Conservation (phyloP, 1,140 invertebrate species). For the Parasteatoda tepidariorum region DNA sequence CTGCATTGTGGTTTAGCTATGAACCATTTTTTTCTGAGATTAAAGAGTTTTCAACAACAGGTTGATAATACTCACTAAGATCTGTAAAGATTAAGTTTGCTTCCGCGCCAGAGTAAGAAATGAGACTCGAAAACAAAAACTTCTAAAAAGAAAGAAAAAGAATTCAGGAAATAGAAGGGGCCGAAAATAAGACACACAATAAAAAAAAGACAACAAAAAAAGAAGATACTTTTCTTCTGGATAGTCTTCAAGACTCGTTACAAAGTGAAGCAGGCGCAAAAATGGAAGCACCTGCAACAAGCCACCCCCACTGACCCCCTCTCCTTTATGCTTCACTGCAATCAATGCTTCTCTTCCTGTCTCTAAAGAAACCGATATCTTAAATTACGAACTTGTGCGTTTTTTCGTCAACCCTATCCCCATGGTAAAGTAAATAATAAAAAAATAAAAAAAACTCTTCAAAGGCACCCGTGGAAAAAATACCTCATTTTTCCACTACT, state of each 20-base stretch:
- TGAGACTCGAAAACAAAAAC: too few relatives aligned
- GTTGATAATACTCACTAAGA: too few relatives aligned
- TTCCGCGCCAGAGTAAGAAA: too few relatives aligned
- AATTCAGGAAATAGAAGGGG: constrained; percentile 11
- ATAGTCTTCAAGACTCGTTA: constrained; percentile 55
- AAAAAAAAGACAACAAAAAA: constrained; percentile 18
- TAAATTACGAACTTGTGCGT: constrained; percentile 54
- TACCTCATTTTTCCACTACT: neutral
- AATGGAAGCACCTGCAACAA: constrained; percentile 7
- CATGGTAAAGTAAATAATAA: constrained; percentile 24
- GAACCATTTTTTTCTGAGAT: too few relatives aligned
- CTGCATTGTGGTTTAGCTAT: too few relatives aligned
- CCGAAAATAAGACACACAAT: constrained; percentile 35
- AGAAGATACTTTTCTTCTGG: constrained; percentile 8
- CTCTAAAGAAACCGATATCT: constrained; percentile 56
- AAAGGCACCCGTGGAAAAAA: neutral
- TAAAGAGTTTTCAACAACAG: too few relatives aligned
- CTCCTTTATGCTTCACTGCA: constrained; percentile 8
- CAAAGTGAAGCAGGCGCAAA: constrained; percentile 41
- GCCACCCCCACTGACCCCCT: neutral
- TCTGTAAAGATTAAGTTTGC: too few relatives aligned
- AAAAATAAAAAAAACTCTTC: neutral
- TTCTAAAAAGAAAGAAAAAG: too few relatives aligned
- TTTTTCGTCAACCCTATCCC: neutral
- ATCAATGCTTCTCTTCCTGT: constrained; percentile 50